Evolutionary conservation across 2,797 vertebrate genomes (phyloP).

Genomic region (Enteromius trimaculatus): DNA sequence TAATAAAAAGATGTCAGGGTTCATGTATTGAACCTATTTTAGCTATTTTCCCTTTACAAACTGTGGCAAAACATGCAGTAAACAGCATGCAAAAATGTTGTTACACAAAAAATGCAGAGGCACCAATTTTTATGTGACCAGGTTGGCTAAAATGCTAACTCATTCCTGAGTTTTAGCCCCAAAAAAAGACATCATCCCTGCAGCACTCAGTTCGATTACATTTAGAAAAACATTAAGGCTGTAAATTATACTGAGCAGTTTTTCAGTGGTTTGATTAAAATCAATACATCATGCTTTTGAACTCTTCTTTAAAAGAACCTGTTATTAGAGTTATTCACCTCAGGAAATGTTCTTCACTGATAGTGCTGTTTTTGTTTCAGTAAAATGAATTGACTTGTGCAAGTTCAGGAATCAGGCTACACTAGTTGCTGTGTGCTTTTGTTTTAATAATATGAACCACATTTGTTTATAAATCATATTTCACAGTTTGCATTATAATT

Average conservation of each 20-base stretch:
- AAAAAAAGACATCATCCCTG: not conserved
- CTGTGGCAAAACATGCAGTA: too few species aligned
- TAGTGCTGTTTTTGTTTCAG: not conserved
- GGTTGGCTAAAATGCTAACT: not conserved
- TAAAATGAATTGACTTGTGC: not conserved
- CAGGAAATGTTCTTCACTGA: not conserved
- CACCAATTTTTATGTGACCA: too few species aligned
- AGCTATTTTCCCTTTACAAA: too few species aligned
- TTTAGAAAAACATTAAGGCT: not conserved
- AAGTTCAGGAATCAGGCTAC: not conserved
- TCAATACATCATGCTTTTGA: not conserved
- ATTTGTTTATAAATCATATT: not conserved
- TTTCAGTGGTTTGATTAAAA: not conserved
- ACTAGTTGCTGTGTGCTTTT: not conserved
- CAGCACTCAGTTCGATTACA: not conserved
- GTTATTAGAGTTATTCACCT: not conserved
- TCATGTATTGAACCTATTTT: too few species aligned
- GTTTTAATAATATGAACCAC: not conserved
- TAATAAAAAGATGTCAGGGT: too few species aligned
- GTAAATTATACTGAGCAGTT: not conserved
- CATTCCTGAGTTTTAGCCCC: not conserved
- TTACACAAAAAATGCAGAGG: too few species aligned
- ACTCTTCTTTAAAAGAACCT: not conserved
- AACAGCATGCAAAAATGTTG: too few species aligned
- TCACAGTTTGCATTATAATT: too few species aligned